Evolutionary conservation across 2,113 vertebrate genomes (phyloP).

Genomic region (Malaclemys terrapin): DNA sequence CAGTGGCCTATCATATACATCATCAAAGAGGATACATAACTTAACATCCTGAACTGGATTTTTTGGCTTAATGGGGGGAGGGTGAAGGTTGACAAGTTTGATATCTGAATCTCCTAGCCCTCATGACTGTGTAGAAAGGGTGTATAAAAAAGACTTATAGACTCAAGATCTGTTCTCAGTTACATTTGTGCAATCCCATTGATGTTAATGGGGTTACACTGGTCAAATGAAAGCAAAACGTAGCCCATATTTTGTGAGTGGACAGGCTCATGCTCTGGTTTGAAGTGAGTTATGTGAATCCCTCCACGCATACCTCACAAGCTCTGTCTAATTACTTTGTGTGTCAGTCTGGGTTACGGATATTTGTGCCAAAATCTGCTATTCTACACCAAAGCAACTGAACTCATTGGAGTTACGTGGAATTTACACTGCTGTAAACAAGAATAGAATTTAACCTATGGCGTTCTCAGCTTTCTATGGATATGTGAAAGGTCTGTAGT

Average conservation of each 20-base stretch:
- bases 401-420: not conserved
- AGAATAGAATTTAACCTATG: not conserved
- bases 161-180: not conserved
- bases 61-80: not conserved
- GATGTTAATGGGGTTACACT: not conserved
- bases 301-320: not conserved
- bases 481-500: not conserved
- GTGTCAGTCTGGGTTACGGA: constrained; percentile 39
- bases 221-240: not conserved
- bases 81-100: not conserved
- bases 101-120: not conserved
- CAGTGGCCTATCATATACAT: not conserved
- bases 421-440: not conserved
- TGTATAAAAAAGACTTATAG: accelerated
- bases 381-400: not conserved
- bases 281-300: not conserved
- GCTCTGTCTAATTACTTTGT: not conserved
- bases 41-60: not conserved
- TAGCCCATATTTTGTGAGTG: not conserved
- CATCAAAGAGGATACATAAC: not conserved
- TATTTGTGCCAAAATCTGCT: not conserved
- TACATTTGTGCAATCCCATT: accelerated
- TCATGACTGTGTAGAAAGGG: not conserved
- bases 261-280: not conserved
- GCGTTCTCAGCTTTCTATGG: not conserved